These are phyloP conservation scores for Lasiommata megera DNA, from an alignment of 2,888 invertebrate species.

Conservation along the genomic window DNA sequence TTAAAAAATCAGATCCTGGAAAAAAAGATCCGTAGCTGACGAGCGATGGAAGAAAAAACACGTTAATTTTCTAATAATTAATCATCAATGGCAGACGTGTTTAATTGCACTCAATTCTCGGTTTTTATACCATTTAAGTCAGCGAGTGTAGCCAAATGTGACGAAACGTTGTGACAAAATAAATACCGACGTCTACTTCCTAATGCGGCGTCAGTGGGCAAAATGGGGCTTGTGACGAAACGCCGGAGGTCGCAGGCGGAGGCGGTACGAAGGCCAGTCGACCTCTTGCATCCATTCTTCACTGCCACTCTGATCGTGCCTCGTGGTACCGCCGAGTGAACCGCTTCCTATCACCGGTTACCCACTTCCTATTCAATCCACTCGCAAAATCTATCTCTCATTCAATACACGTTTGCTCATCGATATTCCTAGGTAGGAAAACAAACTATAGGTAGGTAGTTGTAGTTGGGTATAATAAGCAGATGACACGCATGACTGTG, in stretches of 20 bases:
- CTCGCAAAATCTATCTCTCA: not conserved
- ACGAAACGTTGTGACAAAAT: slow-evolving; percentile 35
- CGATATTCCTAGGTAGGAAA: not conserved
- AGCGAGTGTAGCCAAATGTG: slow-evolving; percentile 14
- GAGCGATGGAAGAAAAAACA: not conserved
- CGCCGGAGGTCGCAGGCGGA: slow-evolving; percentile 21
- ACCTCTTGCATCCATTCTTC: slow-evolving; percentile 18
- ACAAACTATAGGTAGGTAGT: too few species aligned
- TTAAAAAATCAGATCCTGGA: too few species aligned
- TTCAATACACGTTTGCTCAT: not conserved
- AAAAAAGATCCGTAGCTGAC: too few species aligned
- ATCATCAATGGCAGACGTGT: not conserved
- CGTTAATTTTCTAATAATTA: not conserved
- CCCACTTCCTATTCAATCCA: slow-evolving; percentile 5
- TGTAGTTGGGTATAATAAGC: too few species aligned
- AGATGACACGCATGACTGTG: too few species aligned
- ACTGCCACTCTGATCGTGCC: not conserved
- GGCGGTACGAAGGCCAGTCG: slow-evolving; percentile 20
- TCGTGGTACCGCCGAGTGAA: slow-evolving; percentile 3
- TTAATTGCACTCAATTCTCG: not conserved
- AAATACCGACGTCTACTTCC: slow-evolving; percentile 34
- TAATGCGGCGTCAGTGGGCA: slow-evolving; percentile 38
- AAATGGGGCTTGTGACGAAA: slow-evolving; percentile 35
- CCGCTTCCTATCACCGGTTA: not conserved
- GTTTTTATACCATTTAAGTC: not conserved